A percentile compares a stretch with the other conserved stretches of the same genome.
Evolutionary conservation across 1,140 invertebrate species (phyloP).

Genomic region (Nasonia vitripennis): DNA sequence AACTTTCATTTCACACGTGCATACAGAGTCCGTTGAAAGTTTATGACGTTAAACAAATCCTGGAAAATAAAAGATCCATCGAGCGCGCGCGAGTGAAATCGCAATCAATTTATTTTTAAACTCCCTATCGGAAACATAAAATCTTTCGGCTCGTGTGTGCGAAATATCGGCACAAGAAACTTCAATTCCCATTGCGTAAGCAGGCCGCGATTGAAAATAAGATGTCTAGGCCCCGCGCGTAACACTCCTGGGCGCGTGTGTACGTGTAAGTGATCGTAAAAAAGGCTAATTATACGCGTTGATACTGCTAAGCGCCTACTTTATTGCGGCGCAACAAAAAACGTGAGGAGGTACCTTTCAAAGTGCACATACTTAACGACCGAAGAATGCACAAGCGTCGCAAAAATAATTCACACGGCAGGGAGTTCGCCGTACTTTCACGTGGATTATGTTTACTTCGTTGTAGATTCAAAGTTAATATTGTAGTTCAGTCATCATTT

Average conservation of each 20-base stretch:
- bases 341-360: background rate
- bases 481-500: no score
- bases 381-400: background rate
- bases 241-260: background rate
- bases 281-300: background rate
- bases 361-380: background rate
- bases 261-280: background rate
- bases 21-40: background rate
- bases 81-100: background rate
- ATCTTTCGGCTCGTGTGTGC: background rate
- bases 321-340: background rate
- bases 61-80: background rate
- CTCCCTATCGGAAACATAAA: background rate
- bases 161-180: background rate
- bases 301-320: background rate
- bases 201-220: background rate
- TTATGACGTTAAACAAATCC: background rate
- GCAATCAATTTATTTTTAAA: conserved; percentile 12
- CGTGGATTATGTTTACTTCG: background rate
- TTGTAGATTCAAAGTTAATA: no score
- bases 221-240: background rate
- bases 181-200: background rate
- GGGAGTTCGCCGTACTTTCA: background rate
- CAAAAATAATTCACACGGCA: background rate
- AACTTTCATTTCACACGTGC: conserved; percentile 7